Evolutionary conservation across 1,140 invertebrate species (phyloP), one percentile per base, ranked within the genome.

Genomic region (Sitobion miscanthi): DNA sequence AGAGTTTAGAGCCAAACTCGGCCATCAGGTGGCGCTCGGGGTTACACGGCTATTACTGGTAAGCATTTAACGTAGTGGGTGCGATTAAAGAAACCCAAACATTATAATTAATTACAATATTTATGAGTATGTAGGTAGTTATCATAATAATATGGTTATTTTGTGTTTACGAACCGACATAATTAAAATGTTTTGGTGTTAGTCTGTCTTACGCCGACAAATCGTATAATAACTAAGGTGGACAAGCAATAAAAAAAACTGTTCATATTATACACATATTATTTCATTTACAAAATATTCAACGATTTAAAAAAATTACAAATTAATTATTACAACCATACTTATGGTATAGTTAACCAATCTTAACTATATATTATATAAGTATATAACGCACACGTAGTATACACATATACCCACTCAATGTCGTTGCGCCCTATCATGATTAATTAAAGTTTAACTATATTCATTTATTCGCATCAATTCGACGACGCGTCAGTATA

Each of bases 1-100:
- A 42, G 96, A 96, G 90, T 97, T 98, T 95, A 96, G 96, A 17
- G 98, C 96, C 0, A 96, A 96, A 94, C 98, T 99, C 93, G 98
- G 3, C 98, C 98, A 1, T 97, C 97, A 1, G 98, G 97, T 23
- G 97, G 97, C 7, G 96, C 96, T 88, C 96, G 97, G 11, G 91
- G 91, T 54, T 93, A 93, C 91, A 69, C 20, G 93, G 82, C 69
- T n/a, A 77, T 94, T 93, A 90, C 93, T 0, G 93, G 93, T 89
- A 88, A 86, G 57, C 25, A n/a, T 89, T 57, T 23, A 4, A 49
- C 30, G 20, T 45, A 49, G 14, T 5, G 7, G 42, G 6, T 45
- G 77, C 6, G 21, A 20, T 21, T 21, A 83, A 38, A 83, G 21
- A 38, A 38, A 21, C 38, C 35, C 0, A 83, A 38, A 20, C 38